Conservation (phyloP, 2,797 vertebrate species). For the Adrianichthys oophorus region DNA sequence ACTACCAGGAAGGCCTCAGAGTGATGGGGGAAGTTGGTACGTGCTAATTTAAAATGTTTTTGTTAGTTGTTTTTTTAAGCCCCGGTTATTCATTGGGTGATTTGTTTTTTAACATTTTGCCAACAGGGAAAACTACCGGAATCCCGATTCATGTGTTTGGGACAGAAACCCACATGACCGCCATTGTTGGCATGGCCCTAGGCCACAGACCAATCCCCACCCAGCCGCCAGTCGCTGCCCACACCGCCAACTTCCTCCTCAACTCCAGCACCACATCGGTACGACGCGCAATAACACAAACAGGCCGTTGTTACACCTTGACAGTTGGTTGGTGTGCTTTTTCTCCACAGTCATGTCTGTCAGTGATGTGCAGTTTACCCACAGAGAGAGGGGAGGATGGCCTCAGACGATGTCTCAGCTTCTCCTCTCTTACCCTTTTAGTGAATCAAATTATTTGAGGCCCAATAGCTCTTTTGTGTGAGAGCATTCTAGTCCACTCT, state of each 20-base stretch:
- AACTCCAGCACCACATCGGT: slow-evolving; percentile 92
- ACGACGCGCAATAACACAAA: not conserved
- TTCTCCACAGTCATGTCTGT: too few species aligned
- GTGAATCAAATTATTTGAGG: slow-evolving; percentile 34
- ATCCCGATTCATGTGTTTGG: slow-evolving; percentile 98
- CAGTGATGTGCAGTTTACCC: not conserved
- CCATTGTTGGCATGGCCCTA: slow-evolving; percentile 97
- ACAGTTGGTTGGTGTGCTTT: not conserved
- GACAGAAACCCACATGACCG: slow-evolving; percentile 98
- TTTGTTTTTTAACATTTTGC: not conserved
- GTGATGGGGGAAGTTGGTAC: slow-evolving; percentile 98
- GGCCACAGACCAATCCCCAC: slow-evolving; percentile 93
- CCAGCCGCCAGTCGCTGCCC: slow-evolving; percentile 88
- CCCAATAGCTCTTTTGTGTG: slow-evolving; percentile 45
- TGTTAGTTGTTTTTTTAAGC: not conserved
- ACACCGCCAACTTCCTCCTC: slow-evolving; percentile 97
- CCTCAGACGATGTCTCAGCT: slow-evolving; percentile 23
- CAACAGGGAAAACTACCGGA: slow-evolving; percentile 92
- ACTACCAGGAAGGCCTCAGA: slow-evolving; percentile 95
- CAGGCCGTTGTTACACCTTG: not conserved
- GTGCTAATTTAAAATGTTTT: slow-evolving; percentile 62
- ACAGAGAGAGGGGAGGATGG: slow-evolving; percentile 9
- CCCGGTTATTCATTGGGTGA: not conserved
- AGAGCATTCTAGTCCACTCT: slow-evolving; percentile 35
- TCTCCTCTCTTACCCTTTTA: slow-evolving; percentile 28